Evolutionary conservation across 2,888 invertebrate species (phyloP).

Genomic region (Mesorhabditis sp.): DNA sequence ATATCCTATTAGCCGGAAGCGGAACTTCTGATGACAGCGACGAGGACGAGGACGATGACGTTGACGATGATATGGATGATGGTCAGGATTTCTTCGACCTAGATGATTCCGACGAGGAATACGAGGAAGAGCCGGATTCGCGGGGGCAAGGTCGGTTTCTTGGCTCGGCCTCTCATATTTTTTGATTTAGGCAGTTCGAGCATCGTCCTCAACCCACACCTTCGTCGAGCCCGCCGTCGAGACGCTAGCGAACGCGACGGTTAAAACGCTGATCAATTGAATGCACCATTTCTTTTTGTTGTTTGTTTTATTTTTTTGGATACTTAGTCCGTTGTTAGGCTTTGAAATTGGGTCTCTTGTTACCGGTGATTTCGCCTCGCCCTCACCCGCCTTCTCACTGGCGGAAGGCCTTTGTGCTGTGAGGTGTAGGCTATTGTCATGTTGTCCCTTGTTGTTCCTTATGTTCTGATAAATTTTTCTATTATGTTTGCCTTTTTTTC

Average conservation of each 20-base stretch:
- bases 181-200: constrained; percentile 11
- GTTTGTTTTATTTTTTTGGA: too few species aligned
- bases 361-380: too few species aligned
- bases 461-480: background rate
- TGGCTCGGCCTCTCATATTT: background rate
- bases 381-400: too few species aligned
- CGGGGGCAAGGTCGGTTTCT: background rate
- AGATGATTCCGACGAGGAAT: constrained; percentile 12
- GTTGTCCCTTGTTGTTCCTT: background rate
- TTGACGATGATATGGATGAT: constrained; percentile 17
- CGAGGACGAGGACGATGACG: constrained; percentile 17
- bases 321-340: too few species aligned
- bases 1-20: background rate
- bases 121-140: constrained; percentile 10
- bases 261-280: background rate
- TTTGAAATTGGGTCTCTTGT: too few species aligned
- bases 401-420: too few species aligned
- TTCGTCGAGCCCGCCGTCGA: constrained; percentile 9
- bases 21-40: constrained; percentile 5
- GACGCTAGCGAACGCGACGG: background rate
- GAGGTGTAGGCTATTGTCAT: too few species aligned
- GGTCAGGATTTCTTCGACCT: constrained; percentile 10
- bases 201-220: constrained; percentile 15
- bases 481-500: background rate
- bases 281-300: too few species aligned